Conservation (phyloP, 2,113 vertebrate species). For the Chionodraco myersi region DNA sequence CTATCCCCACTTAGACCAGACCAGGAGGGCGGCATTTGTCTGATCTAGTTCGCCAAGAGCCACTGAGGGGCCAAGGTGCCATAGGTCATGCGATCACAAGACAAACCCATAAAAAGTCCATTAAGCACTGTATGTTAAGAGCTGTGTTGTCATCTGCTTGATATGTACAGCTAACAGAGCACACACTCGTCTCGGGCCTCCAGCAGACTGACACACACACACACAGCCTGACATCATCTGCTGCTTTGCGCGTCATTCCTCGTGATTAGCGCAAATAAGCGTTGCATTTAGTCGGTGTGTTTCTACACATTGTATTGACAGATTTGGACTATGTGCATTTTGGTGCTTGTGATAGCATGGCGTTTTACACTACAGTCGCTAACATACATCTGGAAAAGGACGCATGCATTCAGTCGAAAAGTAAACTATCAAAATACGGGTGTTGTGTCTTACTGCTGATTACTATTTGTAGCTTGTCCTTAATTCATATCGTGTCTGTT, state of each 20-base stretch:
- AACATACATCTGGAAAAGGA: neutral
- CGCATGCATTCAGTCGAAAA: too few relatives aligned
- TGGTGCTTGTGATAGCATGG: too few relatives aligned
- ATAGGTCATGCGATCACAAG: conserved; percentile 93
- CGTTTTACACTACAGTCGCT: neutral
- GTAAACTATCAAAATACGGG: neutral
- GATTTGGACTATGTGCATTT: neutral
- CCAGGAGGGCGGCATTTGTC: conserved; percentile 83
- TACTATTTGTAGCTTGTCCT: neutral
- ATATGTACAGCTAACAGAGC: conserved; percentile 96
- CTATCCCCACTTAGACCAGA: conserved; percentile 21
- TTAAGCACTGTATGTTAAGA: conserved; percentile 95
- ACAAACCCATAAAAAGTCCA: conserved; percentile 98
- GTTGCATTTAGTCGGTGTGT: neutral
- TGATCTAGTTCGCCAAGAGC: conserved; percentile 88
- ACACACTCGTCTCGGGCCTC: conserved; percentile 89
- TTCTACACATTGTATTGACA: neutral
- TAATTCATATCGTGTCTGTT: neutral
- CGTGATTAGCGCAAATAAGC: neutral
- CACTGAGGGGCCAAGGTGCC: conserved; percentile 84
- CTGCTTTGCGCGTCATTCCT: neutral
- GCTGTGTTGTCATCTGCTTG: conserved; percentile 95
- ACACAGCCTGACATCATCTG: conserved; percentile 23
- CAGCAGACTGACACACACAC: conserved; percentile 24
- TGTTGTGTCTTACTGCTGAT: neutral